Evolutionary conservation across 2,797 vertebrate genomes (phyloP).

Genomic region (Artibeus lituratus): DNA sequence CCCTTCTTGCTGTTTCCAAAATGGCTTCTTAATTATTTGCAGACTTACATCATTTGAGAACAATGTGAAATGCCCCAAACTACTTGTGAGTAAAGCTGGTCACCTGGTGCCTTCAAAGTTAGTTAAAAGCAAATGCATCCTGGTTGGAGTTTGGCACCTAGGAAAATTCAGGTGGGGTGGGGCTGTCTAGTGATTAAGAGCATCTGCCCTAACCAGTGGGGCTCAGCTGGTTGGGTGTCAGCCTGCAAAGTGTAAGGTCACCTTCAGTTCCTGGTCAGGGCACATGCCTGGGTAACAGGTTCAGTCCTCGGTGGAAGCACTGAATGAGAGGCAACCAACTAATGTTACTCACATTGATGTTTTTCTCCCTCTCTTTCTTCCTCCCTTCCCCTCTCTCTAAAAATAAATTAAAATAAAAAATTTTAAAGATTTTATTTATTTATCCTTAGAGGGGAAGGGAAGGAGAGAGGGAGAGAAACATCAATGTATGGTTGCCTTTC

Average conservation of each 20-base stretch:
- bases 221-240: too few species aligned
- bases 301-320: too few species aligned
- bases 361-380: not conserved
- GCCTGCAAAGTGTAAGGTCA: not conserved
- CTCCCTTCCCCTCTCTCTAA: not conserved
- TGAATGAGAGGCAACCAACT: not conserved
- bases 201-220: too few species aligned
- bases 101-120: not conserved
- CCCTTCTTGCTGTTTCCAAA: constrained; percentile 36
- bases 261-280: not conserved
- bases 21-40: constrained; percentile 36
- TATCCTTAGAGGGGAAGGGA: too few species aligned
- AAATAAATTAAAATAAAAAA: not conserved
- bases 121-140: not conserved
- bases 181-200: not conserved
- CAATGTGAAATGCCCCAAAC: not conserved
- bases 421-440: too few species aligned
- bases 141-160: not conserved
- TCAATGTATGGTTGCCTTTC: too few species aligned
- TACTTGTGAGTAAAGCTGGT: not conserved
- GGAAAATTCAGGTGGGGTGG: not conserved
- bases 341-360: not conserved
- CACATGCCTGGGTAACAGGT: not conserved
- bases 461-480: too few species aligned
- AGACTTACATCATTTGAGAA: constrained; percentile 35